Evolutionary conservation across 2,113 vertebrate genomes (phyloP).

Genomic region (Nothocercus julius): DNA sequence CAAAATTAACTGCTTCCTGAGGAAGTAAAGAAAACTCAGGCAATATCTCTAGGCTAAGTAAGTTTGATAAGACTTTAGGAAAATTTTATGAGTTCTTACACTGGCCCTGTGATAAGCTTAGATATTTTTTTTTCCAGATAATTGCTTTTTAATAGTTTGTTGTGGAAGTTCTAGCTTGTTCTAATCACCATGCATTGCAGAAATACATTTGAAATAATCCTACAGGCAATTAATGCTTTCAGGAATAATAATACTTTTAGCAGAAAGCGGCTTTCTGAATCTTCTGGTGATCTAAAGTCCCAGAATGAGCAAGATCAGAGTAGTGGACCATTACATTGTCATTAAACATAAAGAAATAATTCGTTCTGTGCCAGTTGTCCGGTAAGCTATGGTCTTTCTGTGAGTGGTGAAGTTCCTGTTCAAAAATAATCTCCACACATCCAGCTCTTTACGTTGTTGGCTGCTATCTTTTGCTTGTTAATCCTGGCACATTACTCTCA

Average conservation of each 20-base stretch:
- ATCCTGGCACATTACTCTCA: neutral
- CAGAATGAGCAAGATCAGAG: neutral
- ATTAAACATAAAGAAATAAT: neutral
- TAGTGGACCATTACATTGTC: neutral
- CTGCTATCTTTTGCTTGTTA: neutral
- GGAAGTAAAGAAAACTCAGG: neutral
- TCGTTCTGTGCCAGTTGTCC: neutral
- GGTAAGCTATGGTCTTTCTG: neutral
- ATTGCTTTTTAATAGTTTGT: conserved; percentile 51
- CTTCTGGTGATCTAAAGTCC: neutral
- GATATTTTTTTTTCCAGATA: conserved; percentile 7
- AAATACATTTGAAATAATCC: neutral
- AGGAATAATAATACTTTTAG: neutral
- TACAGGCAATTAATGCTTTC: conserved; percentile 16
- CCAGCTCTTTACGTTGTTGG: neutral
- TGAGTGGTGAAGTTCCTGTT: neutral
- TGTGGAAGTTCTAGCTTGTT: conserved; percentile 16
- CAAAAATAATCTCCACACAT: neutral
- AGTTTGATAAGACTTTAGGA: neutral
- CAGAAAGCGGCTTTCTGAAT: neutral
- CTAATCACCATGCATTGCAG: neutral
- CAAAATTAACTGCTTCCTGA: neutral
- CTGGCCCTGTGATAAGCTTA: neutral
- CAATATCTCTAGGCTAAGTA: neutral
- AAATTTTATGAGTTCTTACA: neutral